Percentiles rank a stretch among this genome's conserved stretches.
phyloP scores from a whole-genome alignment of 2,888 invertebrate genomes.

The Phorcus lineatus region DNA sequence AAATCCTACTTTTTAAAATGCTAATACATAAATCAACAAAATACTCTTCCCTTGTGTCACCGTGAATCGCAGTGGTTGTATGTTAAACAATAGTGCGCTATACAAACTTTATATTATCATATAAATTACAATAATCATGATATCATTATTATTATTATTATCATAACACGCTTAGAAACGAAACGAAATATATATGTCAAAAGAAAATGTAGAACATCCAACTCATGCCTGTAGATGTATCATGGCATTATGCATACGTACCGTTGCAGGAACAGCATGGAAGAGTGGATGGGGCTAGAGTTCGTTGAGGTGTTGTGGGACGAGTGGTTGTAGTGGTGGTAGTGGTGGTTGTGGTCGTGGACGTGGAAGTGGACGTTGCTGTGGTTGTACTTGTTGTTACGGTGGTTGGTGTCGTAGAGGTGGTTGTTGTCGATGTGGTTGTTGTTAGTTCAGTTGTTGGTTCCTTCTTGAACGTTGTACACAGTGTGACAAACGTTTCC shows the following conservation, averaged over 20 bases:
- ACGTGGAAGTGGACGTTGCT: neutral
- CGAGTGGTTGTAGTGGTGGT: neutral
- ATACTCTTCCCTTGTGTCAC: too few species aligned
- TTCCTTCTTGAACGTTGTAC: neutral
- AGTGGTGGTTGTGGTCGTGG: neutral
- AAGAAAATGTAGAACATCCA: too few species aligned
- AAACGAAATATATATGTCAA: too few species aligned
- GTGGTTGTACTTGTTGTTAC: neutral
- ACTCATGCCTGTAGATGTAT: too few species aligned
- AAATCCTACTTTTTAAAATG: too few species aligned
- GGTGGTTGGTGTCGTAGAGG: neutral
- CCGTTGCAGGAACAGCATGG: neutral
- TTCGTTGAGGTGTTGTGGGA: neutral
- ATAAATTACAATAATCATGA: too few species aligned
- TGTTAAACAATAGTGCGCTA: too few species aligned
- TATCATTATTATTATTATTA: too few species aligned
- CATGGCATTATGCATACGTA: neutral
- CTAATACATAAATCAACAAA: too few species aligned
- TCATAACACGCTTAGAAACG: too few species aligned
- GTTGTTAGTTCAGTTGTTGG: neutral
- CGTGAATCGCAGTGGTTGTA: too few species aligned
- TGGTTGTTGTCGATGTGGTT: neutral
- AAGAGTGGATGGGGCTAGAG: neutral
- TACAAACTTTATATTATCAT: too few species aligned
- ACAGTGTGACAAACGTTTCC: neutral